Evolutionary conservation across 1,140 invertebrate genomes (phyloP), one percentile per base, ranked within the genome.

Genomic region (Cherax quadricarinatus): DNA sequence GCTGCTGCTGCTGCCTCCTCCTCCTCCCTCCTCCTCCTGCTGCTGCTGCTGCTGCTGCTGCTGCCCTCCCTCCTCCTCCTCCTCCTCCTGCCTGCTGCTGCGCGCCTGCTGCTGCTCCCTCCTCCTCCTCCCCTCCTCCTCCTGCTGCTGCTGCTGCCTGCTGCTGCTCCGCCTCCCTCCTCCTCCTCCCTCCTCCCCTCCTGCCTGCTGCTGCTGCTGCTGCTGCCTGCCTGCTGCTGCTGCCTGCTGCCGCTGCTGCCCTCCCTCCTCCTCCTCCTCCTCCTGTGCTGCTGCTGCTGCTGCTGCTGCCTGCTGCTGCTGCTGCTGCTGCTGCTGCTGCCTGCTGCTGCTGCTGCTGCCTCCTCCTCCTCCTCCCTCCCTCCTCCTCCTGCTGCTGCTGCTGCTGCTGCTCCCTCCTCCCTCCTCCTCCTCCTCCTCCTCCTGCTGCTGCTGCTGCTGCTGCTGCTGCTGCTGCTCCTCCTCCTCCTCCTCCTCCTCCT

Each of bases 21-120:
- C 82, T 84, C 82, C 30, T 41, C 51, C 84, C 9, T 86, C 53
- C 48, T 70, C 51, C 84, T 70, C 66, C 2, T 48, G 10, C 62
- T 70, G 21, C 5, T 48, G 18, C 84, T 86, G n/a, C 66, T 48
- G n/a, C 3, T 73, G 18, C 5, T 21, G 62, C 62, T 30, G 10
- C 51, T 41, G n/a, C 2, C 5, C 3, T 49, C 53, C 48, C 66
- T 53, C 1, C 3, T 86, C 66, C 66, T 48, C 3, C 48, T 30
- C 3, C 66, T 53, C 0, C 30, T 41, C 30, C 2, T 41, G 30
- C 30, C 2, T 41, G 30, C 2, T 41, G 30, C 30, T 41, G 30
- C 30, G 7, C 18, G 48, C 79, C 79, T 41, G 30, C 2, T 41
- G 2, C 30, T 41, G 30, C 2, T 41, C 0, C 30, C 21, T 41